Evolutionary conservation across 2,888 invertebrate genomes (phyloP), one percentile per base, ranked within the genome.

Genomic region (Drosophila algonquin): DNA sequence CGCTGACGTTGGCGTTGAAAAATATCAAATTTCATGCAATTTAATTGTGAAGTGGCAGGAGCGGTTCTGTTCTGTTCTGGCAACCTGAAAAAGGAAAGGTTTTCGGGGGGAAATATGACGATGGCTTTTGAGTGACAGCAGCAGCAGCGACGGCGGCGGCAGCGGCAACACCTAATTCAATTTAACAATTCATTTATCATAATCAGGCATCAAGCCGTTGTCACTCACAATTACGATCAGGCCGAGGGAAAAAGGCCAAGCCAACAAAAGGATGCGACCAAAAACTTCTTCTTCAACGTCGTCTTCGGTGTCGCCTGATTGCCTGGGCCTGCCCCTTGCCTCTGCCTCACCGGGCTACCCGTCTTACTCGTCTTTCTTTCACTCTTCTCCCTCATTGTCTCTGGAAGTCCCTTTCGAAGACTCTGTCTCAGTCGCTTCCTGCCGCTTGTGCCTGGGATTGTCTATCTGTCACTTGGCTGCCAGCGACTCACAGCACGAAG

Each of bases 111-210:
- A 87, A 73, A 75, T 72, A 64, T 73, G 86, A 75, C 85, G 73
- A 75, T 58, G 76, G 68, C 54, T 74, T 74, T 75, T 87, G 89
- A 90, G 82, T 87, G 89, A 87, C 90, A 90, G 86, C 83, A 76
- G 59, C 73, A 61, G 21, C 12, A 14, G 40, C 18, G 2, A 8
- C 10, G 21, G 40, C 40, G 21, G 40, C 14, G 14, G 9, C 89
- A 88, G 40, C 14, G 21, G 9, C 89, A 88, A 87, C 88, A 88
- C 89, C 88, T 88, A 89, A 88, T 88, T 86, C 84, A 88, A 88
- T 89, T 88, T 88, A 88, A 86, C 89, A 87, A 89, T 89, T 88
- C 87, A 88, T 88, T 89, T 89, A 89, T 88, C 89, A 88, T 87
- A 89, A 89, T 88, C 87, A 87, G 83, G 80, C 87, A 87, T 85